Evolutionary conservation across 2,888 invertebrate genomes (phyloP), one percentile per base, ranked within the genome.

Genomic region (Tipula unca): DNA sequence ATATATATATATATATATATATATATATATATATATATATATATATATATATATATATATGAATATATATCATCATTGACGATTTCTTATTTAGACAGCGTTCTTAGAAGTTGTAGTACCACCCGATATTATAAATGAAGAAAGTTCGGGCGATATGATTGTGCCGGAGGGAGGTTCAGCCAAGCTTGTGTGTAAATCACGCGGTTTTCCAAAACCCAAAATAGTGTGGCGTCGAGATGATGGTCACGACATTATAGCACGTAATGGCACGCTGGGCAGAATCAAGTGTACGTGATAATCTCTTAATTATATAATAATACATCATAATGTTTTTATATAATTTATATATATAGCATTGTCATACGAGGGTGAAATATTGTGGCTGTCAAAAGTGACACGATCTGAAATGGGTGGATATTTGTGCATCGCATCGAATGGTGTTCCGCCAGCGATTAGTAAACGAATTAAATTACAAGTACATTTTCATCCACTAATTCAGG

Each of bases 101-200:
- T 13, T 39, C 10, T 13, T 13, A 39, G 39, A 39, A 13, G 1
- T 39, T 39, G 39, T 10, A 39, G 10, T 2, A 10, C 39, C 39
- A 2, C 39, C 13, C 39, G 13, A 10, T 10, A 36, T 8, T 36
- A 13, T 36, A 13, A 36, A 13, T 10, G 97, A 97, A 89, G 97
- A 97, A 90, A 97, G 96, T 10, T 96, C 97, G 85, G 97, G 97
- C 14, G 97, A 98, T 90, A 94, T 97, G 93, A 97, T 97, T 96
- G 97, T 97, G 85, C 96, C 96, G 14, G 97, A 97, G 91, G 97
- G 97, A 85, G 96, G 97, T 54, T 95, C 96, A 6, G 96, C 96
- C 0, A 97, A 97, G 90, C 92, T 97, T 88, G 94, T 96, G 86
- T 97, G 97, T 91, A 96, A 95, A 90, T 96, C 97, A 0, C 93